Evolutionary conservation across 2,888 invertebrate genomes (phyloP), one percentile per base, ranked within the genome.

Genomic region (Tethea ocularis): DNA sequence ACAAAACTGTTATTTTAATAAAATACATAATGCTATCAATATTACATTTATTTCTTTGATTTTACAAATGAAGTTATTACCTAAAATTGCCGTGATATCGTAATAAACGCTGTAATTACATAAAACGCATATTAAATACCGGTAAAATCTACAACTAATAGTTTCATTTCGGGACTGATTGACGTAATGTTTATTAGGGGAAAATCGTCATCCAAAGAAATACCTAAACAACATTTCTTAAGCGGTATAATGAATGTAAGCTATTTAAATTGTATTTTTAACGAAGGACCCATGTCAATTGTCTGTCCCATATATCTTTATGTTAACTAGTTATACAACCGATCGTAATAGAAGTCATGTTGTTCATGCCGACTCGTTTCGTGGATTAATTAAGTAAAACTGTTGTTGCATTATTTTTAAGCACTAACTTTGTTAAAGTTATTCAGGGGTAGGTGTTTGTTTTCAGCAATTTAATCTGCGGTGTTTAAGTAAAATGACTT

Each of bases 271-370:
- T 61, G 64, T 59, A 51, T 63, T 67, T 75, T 67, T 72, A 77
- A 80, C 70, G 66, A 78, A 72, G 64, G 57, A 80, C 82, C 83
- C 80, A 82, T 69, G 74, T 82, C 82, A 83, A 71, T 61, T 71
- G 77, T 73, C 77, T 36, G 51, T 61, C 33, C 13, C 13, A 33
- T 33, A 33, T 33, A 33, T 13, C 64, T 61, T 60, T 53, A 58
- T 29, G 38, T 17, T 51, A 46, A 33, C 58, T 22, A 54, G 36
- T 57, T 61, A 61, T 59, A 60, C 46, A n/a, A 20, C 20, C 6
- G 20, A 20, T 20, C 10, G 20, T 20, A 46, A 46, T 46, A 46
- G 2, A 20, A 46, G 46, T 46, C 17, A 41, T 17, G 17, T 41
- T 41, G 17, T 41, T 41, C n/a, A 17, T 41, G 17, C 4, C 46